Base-by-base conservation (phyloP, 2,113 vertebrate species). In the Hypomesus transpacificus region DNA sequence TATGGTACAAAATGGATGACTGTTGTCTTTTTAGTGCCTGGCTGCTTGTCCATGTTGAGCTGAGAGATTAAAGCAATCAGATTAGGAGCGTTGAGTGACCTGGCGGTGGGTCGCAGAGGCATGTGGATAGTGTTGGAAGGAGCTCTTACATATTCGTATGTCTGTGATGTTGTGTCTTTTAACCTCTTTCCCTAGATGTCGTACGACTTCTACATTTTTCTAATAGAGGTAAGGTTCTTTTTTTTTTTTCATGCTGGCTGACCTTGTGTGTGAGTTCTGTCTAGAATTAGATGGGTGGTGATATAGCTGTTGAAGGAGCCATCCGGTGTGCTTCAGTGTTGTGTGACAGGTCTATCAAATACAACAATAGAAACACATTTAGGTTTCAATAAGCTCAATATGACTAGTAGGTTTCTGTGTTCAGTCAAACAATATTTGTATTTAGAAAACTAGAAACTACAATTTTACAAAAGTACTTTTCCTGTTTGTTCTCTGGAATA, bases 31-130 rank as follows among this genome's bases (percentile, higher is more conserved):
- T 80, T 51, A 80, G 22, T 46, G 14, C 24, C 58, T 62, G 17
- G 39, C 24, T 84, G 78, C 86, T 82, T 89, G 90, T 89, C 90
- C 85, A 84, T 87, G 87, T 92, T 91, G 66, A 74, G 89, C 91
- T 80, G 80, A 84, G 84, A 93, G 96, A 97, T 98, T 98, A 97
- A 87, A 89, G 85, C 92, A 96, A 98, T 95, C 94, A 94, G 87
- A 94, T 98, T 98, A 97, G 68, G 84, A 87, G 68, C 75, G 88
- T 76, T 46, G 79, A 83, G 85, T 87, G 80, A 93, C 91, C 88
- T 82, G 89, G 84, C 77, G 6, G n/a, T 8, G 7, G 20, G 14
- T 2, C 26, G 1, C 14, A 56, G 51, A 28, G 51, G 66, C 4
- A 21, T 20, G 24, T 63, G 60, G 5, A 17, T n/a, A 1, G n/a